These are phyloP conservation scores for Punctoribates punctum DNA, from an alignment of 2,888 invertebrate genomes.

Conservation along the genomic window DNA sequence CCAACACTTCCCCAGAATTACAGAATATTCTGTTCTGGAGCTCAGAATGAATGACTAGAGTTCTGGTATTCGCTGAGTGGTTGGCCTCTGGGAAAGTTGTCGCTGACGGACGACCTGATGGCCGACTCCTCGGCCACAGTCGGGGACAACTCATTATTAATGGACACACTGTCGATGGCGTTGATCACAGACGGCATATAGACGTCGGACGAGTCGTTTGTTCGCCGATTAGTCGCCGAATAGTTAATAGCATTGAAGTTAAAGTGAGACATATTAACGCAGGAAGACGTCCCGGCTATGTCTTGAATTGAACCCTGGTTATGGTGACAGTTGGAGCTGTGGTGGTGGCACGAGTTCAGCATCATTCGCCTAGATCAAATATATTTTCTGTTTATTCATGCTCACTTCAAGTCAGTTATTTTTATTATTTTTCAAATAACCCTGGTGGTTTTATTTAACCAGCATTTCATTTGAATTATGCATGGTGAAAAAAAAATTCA, in stretches of 20 bases:
- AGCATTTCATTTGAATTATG: too few relatives aligned
- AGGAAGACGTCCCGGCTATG: slow-evolving; percentile 11
- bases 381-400: too few relatives aligned
- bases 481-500: too few relatives aligned
- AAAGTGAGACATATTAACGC: slow-evolving; percentile 40
- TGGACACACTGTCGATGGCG: not conserved
- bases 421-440: too few relatives aligned
- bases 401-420: too few relatives aligned
- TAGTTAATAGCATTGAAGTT: slow-evolving; percentile 28
- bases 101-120: slow-evolving; percentile 9
- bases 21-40: too few relatives aligned
- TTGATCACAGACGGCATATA: not conserved
- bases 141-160: not conserved
- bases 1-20: too few relatives aligned
- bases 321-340: not conserved
- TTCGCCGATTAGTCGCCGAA: not conserved
- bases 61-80: not conserved
- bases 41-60: slow-evolving; percentile 15
- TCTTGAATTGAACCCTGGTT: slow-evolving; percentile 26
- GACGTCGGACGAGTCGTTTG: not conserved
- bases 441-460: too few relatives aligned
- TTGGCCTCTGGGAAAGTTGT: not conserved
- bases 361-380: slow-evolving; percentile 39
- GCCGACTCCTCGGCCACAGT: not conserved
- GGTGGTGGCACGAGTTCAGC: slow-evolving; percentile 38